Base-by-base conservation (phyloP, 2,113 vertebrate species). In the Aegithalos caudatus region DNA sequence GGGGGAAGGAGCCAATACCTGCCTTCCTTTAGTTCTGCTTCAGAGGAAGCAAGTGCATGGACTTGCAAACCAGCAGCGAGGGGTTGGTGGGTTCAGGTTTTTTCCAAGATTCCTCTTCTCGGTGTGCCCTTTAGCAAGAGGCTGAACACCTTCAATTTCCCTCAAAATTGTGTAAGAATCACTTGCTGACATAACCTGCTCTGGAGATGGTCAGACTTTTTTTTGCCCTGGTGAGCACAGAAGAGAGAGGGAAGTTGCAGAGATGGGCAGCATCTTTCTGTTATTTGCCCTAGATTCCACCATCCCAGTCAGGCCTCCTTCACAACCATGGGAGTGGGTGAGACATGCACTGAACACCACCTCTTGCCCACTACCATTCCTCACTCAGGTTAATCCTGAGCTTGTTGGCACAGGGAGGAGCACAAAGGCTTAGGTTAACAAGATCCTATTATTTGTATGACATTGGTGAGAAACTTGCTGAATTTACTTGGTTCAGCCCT, bases 401-500 rank as follows among this genome's bases (percentile, higher is more conserved):
- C 5, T 28, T 8, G 23, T 28, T 72, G 27, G 19, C 13, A 44
- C 12, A 23, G 10, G 23, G 7, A 58, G n/a, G 8, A 86, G 1
- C 11, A 14, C 37, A 45, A 58, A 72, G 3, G 27, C 15, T 80
- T 37, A 65, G 50, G 17, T 12, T 33, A 48, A 21, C 7, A 16
- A 1, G 4, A 45, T 27, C 17, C 27, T 28, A 1, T 16, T 23
- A 21, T 45, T 70, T 71, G 11, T 44, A 23, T 0, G 3, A 47
- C 11, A 50, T 18, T 38, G 11, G 12, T 73, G 60, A 83, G n/a
- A 38, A 92, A 60, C 20, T 25, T 66, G 27, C 8, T 74, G 47
- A 50, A 67, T 71, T 51, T 53, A 7, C 40, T 62, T 42, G 14
- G n/a, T 54, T 84, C 42, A 47, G 29, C 40, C 40, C 40, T 72